phyloP scores from a whole-genome alignment of 2,888 invertebrate species.

The Thereva nobilitata region DNA sequence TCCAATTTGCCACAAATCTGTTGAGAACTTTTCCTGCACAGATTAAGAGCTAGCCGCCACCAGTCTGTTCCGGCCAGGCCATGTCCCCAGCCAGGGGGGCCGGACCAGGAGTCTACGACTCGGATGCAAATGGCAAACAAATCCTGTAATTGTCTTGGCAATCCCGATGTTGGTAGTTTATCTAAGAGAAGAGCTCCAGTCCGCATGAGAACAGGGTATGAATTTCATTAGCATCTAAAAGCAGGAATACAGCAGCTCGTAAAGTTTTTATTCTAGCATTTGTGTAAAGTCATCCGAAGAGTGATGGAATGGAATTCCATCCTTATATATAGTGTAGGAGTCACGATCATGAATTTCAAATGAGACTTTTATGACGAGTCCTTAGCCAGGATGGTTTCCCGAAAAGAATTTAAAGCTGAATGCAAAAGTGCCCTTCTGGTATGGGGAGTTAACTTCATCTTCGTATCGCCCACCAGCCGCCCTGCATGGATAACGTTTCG shows the following conservation, averaged over 20 bases:
- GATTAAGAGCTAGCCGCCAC: too few relatives aligned
- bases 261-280: slow-evolving; percentile 31
- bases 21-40: too few relatives aligned
- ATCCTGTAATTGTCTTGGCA: slow-evolving; percentile 22
- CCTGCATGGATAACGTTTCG: too few relatives aligned
- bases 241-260: slow-evolving; percentile 21
- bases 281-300: slow-evolving; percentile 18
- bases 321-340: slow-evolving; percentile 25
- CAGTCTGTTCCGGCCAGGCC: too few relatives aligned
- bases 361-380: slow-evolving; percentile 33
- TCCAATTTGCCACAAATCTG: too few relatives aligned
- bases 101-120: background rate
- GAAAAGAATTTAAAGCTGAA: slow-evolving; percentile 22
- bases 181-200: slow-evolving; percentile 26
- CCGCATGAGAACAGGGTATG: slow-evolving; percentile 9
- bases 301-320: slow-evolving; percentile 26
- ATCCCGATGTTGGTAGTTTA: slow-evolving; percentile 31
- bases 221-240: slow-evolving; percentile 34
- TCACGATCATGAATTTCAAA: slow-evolving; percentile 31
- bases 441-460: too few relatives aligned
- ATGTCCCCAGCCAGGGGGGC: too few relatives aligned
- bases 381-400: slow-evolving; percentile 19
- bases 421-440: background rate
- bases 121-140: background rate
- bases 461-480: too few relatives aligned